Conservation (phyloP, 2,888 invertebrate species). For the Caenorhabditis sp. region DNA sequence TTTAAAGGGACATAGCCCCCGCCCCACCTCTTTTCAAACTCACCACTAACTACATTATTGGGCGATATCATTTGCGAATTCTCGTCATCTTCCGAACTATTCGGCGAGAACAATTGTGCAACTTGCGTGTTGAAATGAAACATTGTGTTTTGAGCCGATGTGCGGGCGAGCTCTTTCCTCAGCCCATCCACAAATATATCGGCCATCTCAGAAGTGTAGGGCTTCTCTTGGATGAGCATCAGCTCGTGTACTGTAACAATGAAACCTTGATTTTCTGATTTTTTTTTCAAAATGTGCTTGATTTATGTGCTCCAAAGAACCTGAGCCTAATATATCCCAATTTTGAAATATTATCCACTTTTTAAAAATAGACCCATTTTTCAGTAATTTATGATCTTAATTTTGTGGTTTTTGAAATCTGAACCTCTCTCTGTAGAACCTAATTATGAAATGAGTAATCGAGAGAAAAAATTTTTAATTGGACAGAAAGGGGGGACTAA, state of each 20-base stretch:
- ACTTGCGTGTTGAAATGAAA: not conserved
- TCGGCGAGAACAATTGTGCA: not conserved
- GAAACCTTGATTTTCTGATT: not conserved
- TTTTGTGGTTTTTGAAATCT: too few relatives aligned
- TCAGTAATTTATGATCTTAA: too few relatives aligned
- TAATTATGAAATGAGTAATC: too few relatives aligned
- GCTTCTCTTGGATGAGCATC: constrained; percentile 27
- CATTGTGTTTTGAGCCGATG: constrained; percentile 4
- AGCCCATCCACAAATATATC: constrained; percentile 15
- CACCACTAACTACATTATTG: constrained; percentile 11
- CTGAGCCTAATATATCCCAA: too few relatives aligned
- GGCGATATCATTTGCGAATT: not conserved
- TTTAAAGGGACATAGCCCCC: too few relatives aligned
- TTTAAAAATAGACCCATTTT: too few relatives aligned
- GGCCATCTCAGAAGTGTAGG: constrained; percentile 27
- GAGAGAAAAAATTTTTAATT: too few relatives aligned
- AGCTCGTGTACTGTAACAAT: constrained; percentile 34
- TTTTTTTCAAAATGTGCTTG: not conserved
- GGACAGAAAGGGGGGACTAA: too few relatives aligned
- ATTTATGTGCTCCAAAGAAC: too few relatives aligned
- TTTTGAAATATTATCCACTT: too few relatives aligned
- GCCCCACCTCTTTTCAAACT: too few relatives aligned
- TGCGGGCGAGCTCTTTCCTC: constrained; percentile 27
- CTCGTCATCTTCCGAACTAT: not conserved
- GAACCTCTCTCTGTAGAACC: too few relatives aligned